Base-by-base conservation (phyloP, 1,140 invertebrate genomes). In the Chrysoperla carnea region DNA sequence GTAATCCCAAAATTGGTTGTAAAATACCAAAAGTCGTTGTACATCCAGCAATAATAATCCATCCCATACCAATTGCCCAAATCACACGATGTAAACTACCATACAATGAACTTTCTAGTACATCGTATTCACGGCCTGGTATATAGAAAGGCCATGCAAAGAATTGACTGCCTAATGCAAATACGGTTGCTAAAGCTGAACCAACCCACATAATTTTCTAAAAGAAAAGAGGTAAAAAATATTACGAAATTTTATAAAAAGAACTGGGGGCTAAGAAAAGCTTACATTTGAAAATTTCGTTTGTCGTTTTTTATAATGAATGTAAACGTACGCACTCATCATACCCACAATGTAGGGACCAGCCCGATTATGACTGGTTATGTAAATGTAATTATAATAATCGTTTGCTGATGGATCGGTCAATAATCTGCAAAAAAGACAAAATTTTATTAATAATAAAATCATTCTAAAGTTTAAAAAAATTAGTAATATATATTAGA, bases 351-450 rank as follows among this genome's bases (percentile, higher is more conserved):
- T 71, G 49, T 81, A 81, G 0, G 72, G 64, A 38, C 62, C 70
- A 39, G 77, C 73, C 53, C 76, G 68, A 69, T 77, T 78, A 49
- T 81, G 76, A 2, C 76, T 80, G 53, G 75, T 78, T 4, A 78
- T 73, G 45, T 80, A 81, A 7, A 64, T 66, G 33, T 63, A 67
- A 44, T 63, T 66, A 49, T 76, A 80, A 46, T 75, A 79, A 31
- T 61, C 59, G 52, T 79, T 78, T 8, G 53, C 57, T 3, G 67
- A 63, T 40, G 78, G 65, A 52, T 78, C 75, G 17, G 62, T 58
- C 9, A 76, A 59, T 61, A 77, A 75, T 39, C 76, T 78, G 55
- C 41, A 68, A 65, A 54, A 45, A 51, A 52, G 52, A 45, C 37
- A 36, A 45, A 45, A 45, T 37, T n/a, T n/a, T 37, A 13, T 43